Base-by-base conservation (phyloP, 2,797 vertebrate species). In the Labeo calbasu region DNA sequence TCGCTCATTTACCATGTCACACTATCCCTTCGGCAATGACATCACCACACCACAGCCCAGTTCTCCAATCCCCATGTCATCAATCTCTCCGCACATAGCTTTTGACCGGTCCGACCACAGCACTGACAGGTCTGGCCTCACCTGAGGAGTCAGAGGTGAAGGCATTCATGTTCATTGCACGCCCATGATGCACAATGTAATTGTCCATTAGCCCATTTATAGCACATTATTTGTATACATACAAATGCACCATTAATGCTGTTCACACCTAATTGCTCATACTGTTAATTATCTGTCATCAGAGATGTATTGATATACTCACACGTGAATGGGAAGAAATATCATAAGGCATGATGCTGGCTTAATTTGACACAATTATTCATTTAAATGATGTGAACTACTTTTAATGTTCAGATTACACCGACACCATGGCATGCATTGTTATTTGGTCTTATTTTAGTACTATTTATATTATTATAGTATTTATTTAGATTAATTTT, bases 11-110 rank as follows among this genome's bases (percentile, higher is more conserved):
- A 79, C 85, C 63, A 59, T 85, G 71, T 90, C 86, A 87, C 86
- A 81, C 81, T 68, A 80, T 86, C 72, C 92, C 93, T 94, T 94
- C 90, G 92, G 90, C 79, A 91, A 94, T 95, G 93, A 95, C 94
- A 95, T 95, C 95, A 95, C 91, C 91, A 90, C 89, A 93, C 93
- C 93, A 93, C 94, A 94, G 91, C 91, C 91, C 88, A 86, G 77
- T 90, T 93, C 90, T 93, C 91, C 84, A 90, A 85, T 90, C 90
- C 87, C 84, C 48, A 23, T 86, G 86, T 90, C 91, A 92, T 89
- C 68, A 90, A 92, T 91, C 88, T 50, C 80, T 89, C 86, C 85
- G 90, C 2, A 40, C 86, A 88, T 15, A 86, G 86, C 85, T 85
- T 57, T 86, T 79, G 83, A 83, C 86, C 89, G 89, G 91, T 94